A percentile compares a stretch with the other conserved stretches of the same genome.
Evolutionary conservation across 2,113 vertebrate genomes (phyloP).

Genomic region (Caranx melampygus): DNA sequence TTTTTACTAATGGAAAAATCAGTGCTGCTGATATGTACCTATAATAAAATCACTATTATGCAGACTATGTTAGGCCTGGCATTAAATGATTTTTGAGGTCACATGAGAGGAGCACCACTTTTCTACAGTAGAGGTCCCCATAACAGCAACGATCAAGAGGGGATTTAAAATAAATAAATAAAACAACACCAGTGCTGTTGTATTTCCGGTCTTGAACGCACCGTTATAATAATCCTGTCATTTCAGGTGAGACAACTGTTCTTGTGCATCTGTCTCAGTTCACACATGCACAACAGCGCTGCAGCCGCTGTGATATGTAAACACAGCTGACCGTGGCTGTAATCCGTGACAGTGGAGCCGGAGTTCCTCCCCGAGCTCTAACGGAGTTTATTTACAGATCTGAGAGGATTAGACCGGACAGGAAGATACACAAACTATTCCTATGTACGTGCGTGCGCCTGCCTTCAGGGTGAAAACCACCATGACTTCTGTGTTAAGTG

Average conservation of each 20-base stretch:
- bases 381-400: conserved; percentile 56
- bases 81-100: no score
- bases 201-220: not conserved
- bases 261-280: not conserved
- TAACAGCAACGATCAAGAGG: not conserved
- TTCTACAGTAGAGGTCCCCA: conserved; percentile 22
- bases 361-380: conserved; percentile 5
- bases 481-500: not conserved
- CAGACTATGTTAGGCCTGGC: not conserved
- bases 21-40: not conserved
- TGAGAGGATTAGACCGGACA: conserved; percentile 47
- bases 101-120: not conserved
- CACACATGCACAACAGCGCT: not conserved
- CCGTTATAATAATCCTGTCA: not conserved
- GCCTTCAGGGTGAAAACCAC: not conserved
- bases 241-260: not conserved
- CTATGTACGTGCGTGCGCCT: not conserved
- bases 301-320: conserved; percentile 16
- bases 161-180: no score
- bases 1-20: not conserved
- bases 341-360: conserved; percentile 37
- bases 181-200: not conserved
- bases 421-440: not conserved
- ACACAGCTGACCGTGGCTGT: conserved; percentile 23
- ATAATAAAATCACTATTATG: not conserved